These are phyloP conservation scores for Elaphurus davidianus DNA, from an alignment of 2,113 vertebrate species.

Conservation along the genomic window DNA sequence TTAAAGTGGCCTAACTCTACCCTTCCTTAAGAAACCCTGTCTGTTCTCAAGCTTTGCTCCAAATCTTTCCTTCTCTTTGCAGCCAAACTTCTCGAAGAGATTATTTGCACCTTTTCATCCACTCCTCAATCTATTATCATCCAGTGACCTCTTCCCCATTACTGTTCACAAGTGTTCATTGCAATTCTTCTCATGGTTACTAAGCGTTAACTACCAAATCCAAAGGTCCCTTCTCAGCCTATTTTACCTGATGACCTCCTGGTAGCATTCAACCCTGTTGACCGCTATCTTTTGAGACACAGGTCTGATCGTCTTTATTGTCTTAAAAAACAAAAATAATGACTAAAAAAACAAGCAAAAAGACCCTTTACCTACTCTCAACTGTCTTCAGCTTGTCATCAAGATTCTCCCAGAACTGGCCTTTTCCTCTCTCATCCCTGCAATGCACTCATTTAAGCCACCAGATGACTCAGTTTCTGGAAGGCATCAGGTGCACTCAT, in stretches of 20 bases:
- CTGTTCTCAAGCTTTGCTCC: not conserved
- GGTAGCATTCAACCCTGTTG: not conserved
- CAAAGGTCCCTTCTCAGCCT: not conserved
- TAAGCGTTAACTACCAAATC: not conserved
- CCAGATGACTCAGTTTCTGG: slow-evolving; percentile 54
- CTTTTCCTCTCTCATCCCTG: not conserved
- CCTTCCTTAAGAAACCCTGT: not conserved
- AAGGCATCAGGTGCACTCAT: not conserved
- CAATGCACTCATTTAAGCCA: not conserved
- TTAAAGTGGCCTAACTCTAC: not conserved
- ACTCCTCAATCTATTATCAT: not conserved
- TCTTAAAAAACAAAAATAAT: not conserved
- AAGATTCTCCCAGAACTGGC: not conserved
- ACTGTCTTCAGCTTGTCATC: not conserved
- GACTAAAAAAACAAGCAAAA: not conserved
- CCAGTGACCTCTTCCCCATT: not conserved
- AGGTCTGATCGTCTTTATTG: not conserved
- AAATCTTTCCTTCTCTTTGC: not conserved
- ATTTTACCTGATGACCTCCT: not conserved
- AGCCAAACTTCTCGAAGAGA: not conserved
- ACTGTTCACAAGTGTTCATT: not conserved
- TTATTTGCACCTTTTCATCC: not conserved
- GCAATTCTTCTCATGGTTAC: not conserved
- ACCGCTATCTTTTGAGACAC: not conserved
- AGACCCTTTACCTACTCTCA: not conserved